Conservation (phyloP, 2,113 vertebrate species). For the Athene cunicularia region DNA sequence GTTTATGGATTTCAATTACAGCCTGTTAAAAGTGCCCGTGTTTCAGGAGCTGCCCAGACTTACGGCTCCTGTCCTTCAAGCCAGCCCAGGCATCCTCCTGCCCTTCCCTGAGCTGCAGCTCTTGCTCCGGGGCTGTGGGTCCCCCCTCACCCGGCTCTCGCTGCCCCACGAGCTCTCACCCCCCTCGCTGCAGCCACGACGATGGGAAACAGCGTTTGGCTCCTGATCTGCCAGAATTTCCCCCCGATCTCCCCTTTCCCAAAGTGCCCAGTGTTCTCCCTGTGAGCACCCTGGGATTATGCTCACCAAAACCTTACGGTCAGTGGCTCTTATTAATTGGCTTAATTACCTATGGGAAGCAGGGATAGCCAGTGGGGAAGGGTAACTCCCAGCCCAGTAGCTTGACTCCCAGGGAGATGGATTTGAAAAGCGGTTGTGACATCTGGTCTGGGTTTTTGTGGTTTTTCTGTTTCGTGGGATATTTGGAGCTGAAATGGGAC, state of each 20-base stretch:
- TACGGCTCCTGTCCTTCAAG: not conserved
- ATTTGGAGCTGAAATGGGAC: not conserved
- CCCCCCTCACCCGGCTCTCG: not conserved
- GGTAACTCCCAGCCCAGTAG: not conserved
- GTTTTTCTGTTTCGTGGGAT: not conserved
- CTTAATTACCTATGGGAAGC: not conserved
- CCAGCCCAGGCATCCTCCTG: not conserved
- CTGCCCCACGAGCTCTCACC: not conserved
- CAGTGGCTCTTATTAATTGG: not conserved
- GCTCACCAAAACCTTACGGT: not conserved
- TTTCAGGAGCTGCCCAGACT: not conserved
- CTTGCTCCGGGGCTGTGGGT: not conserved
- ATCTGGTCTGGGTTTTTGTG: not conserved
- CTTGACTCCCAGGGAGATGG: not conserved
- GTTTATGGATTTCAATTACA: not conserved
- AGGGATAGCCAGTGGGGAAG: not conserved
- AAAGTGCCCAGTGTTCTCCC: not conserved
- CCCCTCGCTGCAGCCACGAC: accelerated
- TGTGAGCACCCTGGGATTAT: not conserved
- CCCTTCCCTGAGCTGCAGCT: not conserved
- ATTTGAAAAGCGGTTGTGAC: not conserved
- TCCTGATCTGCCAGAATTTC: not conserved
- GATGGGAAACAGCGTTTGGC: not conserved
- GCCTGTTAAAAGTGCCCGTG: not conserved
- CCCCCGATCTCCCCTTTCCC: not conserved